phyloP scores from a whole-genome alignment of 1,140 invertebrate genomes.

The Holotrichia oblita region DNA sequence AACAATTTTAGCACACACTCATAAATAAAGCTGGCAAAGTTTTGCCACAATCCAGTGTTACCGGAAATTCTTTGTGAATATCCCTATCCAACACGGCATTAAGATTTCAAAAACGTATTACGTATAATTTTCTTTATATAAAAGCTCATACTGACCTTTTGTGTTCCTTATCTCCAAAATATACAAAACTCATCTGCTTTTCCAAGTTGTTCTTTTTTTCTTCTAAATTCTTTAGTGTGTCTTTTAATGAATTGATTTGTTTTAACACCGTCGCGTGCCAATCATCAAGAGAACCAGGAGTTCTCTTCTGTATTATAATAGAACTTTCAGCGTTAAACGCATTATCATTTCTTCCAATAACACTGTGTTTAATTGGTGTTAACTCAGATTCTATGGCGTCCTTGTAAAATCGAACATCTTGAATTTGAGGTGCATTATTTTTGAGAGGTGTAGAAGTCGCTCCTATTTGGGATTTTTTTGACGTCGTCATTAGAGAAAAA shows the following conservation, averaged over 20 bases:
- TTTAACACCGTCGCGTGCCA: constrained; percentile 38
- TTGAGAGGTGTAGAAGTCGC: not conserved
- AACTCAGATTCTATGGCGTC: not conserved
- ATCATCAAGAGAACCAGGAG: constrained; percentile 41
- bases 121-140: too few relatives aligned
- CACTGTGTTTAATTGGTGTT: not conserved
- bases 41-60: too few relatives aligned
- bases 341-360: not conserved
- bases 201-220: constrained; percentile 41
- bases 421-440: not conserved
- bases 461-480: not conserved
- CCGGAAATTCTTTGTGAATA: too few relatives aligned
- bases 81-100: too few relatives aligned
- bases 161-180: constrained; percentile 38
- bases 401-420: not conserved
- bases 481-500: not conserved
- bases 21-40: too few relatives aligned
- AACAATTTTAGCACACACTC: too few relatives aligned
- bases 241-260: constrained; percentile 44
- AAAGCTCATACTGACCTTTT: constrained; percentile 30
- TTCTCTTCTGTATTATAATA: constrained; percentile 3
- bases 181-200: constrained; percentile 37
- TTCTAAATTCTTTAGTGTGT: constrained; percentile 40
- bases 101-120: too few relatives aligned
- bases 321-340: not conserved